Evolutionary conservation across 1,140 invertebrate species (phyloP).

Genomic region (Drosophila orosa): DNA sequence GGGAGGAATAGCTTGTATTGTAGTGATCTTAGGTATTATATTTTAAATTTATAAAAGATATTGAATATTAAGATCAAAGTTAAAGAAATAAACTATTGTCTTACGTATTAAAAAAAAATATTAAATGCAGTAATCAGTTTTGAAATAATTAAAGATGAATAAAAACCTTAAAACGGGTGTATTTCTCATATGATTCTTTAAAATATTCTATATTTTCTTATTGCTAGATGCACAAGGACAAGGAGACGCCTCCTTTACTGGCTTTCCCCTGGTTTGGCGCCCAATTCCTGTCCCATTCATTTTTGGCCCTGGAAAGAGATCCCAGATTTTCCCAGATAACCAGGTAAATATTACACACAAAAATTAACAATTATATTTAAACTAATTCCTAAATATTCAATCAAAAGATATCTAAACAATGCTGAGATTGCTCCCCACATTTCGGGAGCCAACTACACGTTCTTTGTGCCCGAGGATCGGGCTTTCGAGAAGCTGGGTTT

Average conservation of each 20-base stretch:
- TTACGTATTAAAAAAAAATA: too few species aligned
- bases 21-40: not conserved
- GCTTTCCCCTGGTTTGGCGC: slow-evolving; percentile 88
- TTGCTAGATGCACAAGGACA: slow-evolving; percentile 85
- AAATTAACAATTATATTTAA: not conserved
- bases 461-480: slow-evolving; percentile 87
- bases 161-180: too few species aligned
- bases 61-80: too few species aligned
- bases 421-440: slow-evolving; percentile 86
- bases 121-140: too few species aligned
- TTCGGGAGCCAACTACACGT: slow-evolving; percentile 87
- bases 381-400: not conserved
- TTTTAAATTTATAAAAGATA: not conserved
- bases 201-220: not conserved
- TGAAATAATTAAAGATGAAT: too few species aligned
- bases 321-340: slow-evolving; percentile 86
- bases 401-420: slow-evolving; percentile 85
- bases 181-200: not conserved
- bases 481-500: slow-evolving; percentile 86
- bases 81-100: too few species aligned
- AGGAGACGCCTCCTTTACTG: slow-evolving; percentile 87
- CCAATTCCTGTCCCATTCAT: slow-evolving; percentile 87
- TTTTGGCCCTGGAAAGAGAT: slow-evolving; percentile 86
- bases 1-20: not conserved
- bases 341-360: slow-evolving; percentile 55